A percentile compares a stretch with the other conserved stretches of the same genome.
Conservation (phyloP, 2,888 invertebrate species). For the Drosophila meridiana region DNA sequence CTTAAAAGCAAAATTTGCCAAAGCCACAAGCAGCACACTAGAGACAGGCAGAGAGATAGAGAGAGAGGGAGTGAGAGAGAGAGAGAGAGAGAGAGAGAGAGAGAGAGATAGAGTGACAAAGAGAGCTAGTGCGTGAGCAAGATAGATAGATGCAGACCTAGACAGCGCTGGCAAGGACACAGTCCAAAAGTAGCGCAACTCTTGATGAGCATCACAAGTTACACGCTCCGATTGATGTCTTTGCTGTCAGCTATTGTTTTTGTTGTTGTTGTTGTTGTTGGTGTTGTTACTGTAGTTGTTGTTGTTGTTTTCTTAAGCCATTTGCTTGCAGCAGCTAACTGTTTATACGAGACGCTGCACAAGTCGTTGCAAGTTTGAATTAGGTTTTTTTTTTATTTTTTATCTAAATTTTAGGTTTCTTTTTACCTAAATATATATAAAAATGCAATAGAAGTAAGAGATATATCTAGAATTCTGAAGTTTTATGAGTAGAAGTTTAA, state of each 20-base stretch:
- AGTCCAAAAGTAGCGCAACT: constrained; percentile 44
- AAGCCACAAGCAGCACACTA: constrained; percentile 41
- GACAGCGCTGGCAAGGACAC: constrained; percentile 25
- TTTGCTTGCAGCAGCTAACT: constrained; percentile 29
- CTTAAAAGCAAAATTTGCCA: constrained; percentile 54
- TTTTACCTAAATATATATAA: no score
- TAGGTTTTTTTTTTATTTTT: constrained; percentile 9
- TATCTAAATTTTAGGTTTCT: background rate
- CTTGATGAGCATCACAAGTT: constrained; percentile 53
- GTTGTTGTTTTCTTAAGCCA: constrained; percentile 24
- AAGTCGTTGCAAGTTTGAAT: constrained; percentile 10
- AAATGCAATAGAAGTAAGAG: no score
- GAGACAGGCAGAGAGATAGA: background rate
- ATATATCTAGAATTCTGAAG: background rate
- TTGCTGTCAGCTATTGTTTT: constrained; percentile 6
- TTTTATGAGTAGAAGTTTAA: background rate
- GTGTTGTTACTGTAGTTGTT: background rate
- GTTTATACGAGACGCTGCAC: constrained; percentile 1
- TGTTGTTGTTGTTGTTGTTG: background rate
- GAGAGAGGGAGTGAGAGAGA: background rate
- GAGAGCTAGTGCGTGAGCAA: background rate
- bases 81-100: background rate
- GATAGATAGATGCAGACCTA: constrained; percentile 23
- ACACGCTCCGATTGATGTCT: constrained; percentile 26
- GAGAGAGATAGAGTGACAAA: background rate